Evolutionary conservation across 2,797 vertebrate species (phyloP).

Genomic region (Alfaro cultratus): DNA sequence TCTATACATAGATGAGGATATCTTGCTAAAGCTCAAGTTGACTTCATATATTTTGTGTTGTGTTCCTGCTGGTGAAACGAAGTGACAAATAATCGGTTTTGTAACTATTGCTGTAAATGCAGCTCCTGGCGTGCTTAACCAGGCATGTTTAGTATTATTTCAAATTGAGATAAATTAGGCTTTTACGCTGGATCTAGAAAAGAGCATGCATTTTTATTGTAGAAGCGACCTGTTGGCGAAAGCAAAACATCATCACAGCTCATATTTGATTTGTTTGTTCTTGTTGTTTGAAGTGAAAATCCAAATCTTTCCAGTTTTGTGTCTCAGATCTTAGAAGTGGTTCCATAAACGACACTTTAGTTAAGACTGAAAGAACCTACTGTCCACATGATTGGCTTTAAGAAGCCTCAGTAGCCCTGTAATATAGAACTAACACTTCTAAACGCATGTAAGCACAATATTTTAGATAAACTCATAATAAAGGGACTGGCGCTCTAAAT

Average conservation of each 20-base stretch:
- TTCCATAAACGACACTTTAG: neutral
- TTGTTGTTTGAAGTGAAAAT: neutral
- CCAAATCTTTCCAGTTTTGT: neutral
- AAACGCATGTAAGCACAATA: neutral
- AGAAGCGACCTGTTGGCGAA: neutral
- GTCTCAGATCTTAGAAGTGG: neutral
- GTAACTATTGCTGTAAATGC: neutral
- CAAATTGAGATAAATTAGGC: neutral
- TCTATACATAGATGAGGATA: neutral
- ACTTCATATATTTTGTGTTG: neutral
- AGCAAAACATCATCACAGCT: neutral
- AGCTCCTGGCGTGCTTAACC: neutral
- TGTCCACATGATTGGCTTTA: neutral
- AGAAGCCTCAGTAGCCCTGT: neutral
- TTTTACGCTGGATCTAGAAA: neutral
- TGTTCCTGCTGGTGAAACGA: neutral
- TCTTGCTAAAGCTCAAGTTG: neutral
- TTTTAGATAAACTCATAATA: conserved; percentile 9
- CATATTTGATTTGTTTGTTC: neutral
- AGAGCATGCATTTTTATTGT: neutral
- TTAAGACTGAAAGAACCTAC: neutral
- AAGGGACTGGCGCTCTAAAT: neutral
- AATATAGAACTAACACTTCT: neutral
- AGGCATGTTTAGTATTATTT: neutral
- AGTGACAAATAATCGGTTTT: neutral